Conservation (phyloP, 2,113 vertebrate species). For the Chinchilla lanigera region DNA sequence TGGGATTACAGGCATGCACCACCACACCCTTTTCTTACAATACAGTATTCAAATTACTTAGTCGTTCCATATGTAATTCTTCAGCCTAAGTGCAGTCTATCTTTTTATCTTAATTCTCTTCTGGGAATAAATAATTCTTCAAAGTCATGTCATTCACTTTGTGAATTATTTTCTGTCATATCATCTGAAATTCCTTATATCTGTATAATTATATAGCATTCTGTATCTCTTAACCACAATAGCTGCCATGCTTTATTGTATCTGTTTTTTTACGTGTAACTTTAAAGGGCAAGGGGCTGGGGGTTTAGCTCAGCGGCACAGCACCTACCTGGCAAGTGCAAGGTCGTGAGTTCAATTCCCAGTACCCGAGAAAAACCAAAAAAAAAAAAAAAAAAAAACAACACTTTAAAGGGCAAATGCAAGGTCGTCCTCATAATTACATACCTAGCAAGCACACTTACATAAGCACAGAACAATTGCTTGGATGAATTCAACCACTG, state of each 20-base stretch:
- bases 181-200: background rate
- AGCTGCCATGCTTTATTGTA: background rate
- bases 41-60: background rate
- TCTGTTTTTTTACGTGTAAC: background rate
- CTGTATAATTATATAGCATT: background rate
- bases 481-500: background rate
- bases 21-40: background rate
- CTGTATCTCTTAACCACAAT: background rate
- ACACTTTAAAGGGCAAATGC: background rate
- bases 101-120: slow-evolving; percentile 48
- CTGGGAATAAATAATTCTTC: slow-evolving; percentile 7
- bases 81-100: background rate
- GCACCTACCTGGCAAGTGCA: no score
- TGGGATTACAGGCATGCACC: background rate
- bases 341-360: no score
- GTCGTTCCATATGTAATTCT: background rate
- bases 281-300: background rate
- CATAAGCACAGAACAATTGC: slow-evolving; percentile 5
- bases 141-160: background rate
- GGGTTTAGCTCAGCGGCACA: no score
- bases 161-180: slow-evolving; percentile 13
- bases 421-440: background rate
- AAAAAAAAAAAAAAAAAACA: no score
- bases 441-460: background rate
- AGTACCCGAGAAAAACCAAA: no score